Evolutionary conservation across 2,797 vertebrate species (phyloP), one percentile per base, ranked within the genome.

Genomic region (Melanotaenia maccullochi): DNA sequence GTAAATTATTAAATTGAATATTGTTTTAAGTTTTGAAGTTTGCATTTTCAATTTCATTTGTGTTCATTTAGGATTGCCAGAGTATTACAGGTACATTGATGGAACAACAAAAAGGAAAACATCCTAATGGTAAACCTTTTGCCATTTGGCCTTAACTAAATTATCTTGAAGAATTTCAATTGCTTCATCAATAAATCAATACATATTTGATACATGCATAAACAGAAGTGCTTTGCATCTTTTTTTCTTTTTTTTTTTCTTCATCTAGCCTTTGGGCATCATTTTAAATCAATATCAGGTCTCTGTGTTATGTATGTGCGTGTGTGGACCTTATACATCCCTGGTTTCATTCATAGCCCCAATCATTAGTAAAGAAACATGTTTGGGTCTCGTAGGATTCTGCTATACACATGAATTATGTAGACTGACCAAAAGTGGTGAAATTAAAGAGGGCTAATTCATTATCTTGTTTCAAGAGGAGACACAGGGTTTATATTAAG

Each of bases 251-350:
- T 49, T 71, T 85, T 65, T 74, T 83, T 78, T 71, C 25, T 68
- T 68, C 25, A 28, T 28, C 36, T 25, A 6, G 75, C 71, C 83
- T 74, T 51, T 52, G 69, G 87, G 49, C 76, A 70, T 83, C 18
- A 24, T 60, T 75, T 82, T 65, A 51, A 75, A 82, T 88, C 82
- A 76, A 76, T 88, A 88, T 79, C 72, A 77, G 44, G 49, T 76
- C 20, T 24, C 30, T 32, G 5, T 32, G 30, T 32, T 60, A 25
- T 32, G 24, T 47, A 32, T 36, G 35, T 63, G 38, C 49, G 59
- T 44, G 35, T 35, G 44, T 24, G 30, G 44, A 59, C 42, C 56
- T 72, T 38, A 75, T 3, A 71, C 70, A 83, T 79, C 63, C 56
- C 33, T 4, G 4, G 3, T 25, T 56, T 71, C 49, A 73, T 77